A percentile compares a stretch with the other conserved stretches of the same genome.
Conservation (phyloP, 2,888 invertebrate species). For the Smittia aterrima region DNA sequence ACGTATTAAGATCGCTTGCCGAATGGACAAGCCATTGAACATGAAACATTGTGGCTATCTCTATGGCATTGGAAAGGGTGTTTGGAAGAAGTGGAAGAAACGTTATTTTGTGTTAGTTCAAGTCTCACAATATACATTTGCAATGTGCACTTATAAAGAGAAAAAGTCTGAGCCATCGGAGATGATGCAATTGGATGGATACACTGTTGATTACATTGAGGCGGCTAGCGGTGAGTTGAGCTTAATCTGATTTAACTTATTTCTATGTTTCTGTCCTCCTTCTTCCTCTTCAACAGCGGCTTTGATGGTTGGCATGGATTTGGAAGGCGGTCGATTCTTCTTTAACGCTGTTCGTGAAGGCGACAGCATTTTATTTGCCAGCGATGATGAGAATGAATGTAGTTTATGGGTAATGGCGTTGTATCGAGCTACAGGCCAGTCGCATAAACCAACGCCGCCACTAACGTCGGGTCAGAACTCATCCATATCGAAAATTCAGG, state of each 20-base stretch:
- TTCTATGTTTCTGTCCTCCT: background rate
- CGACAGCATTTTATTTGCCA: conserved; percentile 93
- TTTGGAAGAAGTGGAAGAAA: conserved; percentile 99
- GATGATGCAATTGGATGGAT: conserved; percentile 99
- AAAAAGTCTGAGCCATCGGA: conserved; percentile 99
- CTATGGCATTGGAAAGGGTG: conserved; percentile 91
- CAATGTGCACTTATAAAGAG: conserved; percentile 98
- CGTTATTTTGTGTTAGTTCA: conserved; percentile 97
- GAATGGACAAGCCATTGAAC: conserved; percentile 98
- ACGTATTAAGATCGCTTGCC: conserved; percentile 93
- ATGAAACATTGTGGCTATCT: conserved; percentile 98
- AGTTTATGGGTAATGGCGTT: conserved; percentile 99
- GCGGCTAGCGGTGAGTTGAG: conserved; percentile 77
- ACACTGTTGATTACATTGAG: conserved; percentile 99
- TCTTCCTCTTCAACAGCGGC: conserved; percentile 62
- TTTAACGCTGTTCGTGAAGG: conserved; percentile 99
- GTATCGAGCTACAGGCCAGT: conserved; percentile 99
- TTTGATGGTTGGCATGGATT: conserved; percentile 89
- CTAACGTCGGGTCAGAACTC: conserved; percentile 82
- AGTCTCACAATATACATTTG: conserved; percentile 99
- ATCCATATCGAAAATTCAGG: conserved; percentile 84
- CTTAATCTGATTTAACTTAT: no score
- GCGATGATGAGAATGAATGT: conserved; percentile 96
- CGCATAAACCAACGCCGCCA: conserved; percentile 97
- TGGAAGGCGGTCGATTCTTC: conserved; percentile 91